Conservation (phyloP, 2,888 invertebrate genomes). For the Drosophila limbata region DNA sequence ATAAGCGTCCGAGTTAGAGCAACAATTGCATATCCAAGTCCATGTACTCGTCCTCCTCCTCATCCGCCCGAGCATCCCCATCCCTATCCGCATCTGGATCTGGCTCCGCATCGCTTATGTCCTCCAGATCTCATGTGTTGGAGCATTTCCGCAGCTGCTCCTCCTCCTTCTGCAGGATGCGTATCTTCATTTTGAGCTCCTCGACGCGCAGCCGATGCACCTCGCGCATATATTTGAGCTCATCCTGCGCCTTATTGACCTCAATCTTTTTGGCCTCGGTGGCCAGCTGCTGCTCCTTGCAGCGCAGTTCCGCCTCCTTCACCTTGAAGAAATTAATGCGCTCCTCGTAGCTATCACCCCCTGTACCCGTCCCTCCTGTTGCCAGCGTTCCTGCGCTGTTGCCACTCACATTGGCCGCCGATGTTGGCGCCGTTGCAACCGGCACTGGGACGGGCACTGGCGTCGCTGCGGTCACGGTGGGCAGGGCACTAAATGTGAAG, state of each 20-base stretch:
- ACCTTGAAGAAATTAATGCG: conserved; percentile 82
- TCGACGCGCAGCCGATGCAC: conserved; percentile 82
- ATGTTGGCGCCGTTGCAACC: conserved; percentile 23
- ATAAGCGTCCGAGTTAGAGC: conserved; percentile 43
- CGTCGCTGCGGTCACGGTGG: conserved; percentile 68
- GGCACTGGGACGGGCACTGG: conserved; percentile 49
- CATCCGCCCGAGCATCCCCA: conserved; percentile 3
- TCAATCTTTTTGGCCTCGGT: conserved; percentile 84
- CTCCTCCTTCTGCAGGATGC: conserved; percentile 83
- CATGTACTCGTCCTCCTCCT: conserved; percentile 45
- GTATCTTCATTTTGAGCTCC: conserved; percentile 84
- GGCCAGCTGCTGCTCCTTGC: conserved; percentile 82
- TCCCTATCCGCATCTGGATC: background rate
- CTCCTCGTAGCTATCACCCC: conserved; percentile 75
- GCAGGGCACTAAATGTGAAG: conserved; percentile 82
- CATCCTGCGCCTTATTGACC: conserved; percentile 82
- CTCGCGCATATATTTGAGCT: conserved; percentile 83
- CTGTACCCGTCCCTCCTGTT: conserved; percentile 4
- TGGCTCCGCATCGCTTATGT: conserved; percentile 63
- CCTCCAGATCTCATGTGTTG: conserved; percentile 71
- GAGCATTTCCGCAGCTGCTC: conserved; percentile 77
- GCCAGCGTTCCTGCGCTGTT: conserved; percentile 39
- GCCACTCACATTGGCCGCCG: conserved; percentile 28
- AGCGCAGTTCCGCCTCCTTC: conserved; percentile 84
- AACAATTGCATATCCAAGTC: conserved; percentile 55